Base-by-base conservation (phyloP, 2,797 vertebrate species). In the Sternotherus odoratus region DNA sequence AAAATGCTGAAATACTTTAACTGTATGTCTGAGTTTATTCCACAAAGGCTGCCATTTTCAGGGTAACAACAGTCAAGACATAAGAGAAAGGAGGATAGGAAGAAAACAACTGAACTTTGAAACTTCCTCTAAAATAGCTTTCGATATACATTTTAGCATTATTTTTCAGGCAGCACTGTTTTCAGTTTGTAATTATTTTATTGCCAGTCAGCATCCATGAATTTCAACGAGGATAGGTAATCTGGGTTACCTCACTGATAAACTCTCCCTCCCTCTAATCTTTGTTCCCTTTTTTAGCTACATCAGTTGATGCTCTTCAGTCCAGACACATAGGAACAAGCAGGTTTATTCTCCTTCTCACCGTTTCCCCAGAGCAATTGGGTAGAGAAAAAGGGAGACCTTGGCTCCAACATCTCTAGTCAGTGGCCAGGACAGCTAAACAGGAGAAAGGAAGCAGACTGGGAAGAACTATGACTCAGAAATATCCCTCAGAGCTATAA, bases 91-190 rank as follows among this genome's bases (percentile, higher is more conserved):
- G 4, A 48, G 43, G 43, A 28, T 23, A 48, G 7, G 43, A 48
- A 46, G 1, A 95, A 96, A 91, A 87, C 17, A 85, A 24, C 39
- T 15, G 4, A 95, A 87, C 80, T 90, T 79, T n/a, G 60, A 69
- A n/a, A 5, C 46, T 57, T n/a, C 74, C 49, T 19, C 82, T 10
- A 54, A 87, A 94, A 53, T 77, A 60, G 48, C 23, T 86, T 66
- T 79, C 50, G 56, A 86, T 94, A 90, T 17, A 75, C n/a, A 50
- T 21, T 21, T 56, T 5, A 5, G 12, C 1, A 0, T 21, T 53
- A 5, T 81, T 49, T 79, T 26, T 33, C 49, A 77, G 53, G 63
- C 84, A 74, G 80, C 80, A 69, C 48, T 90, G 28, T n/a, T 85
- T 13, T 90, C n/a, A 60, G 69, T 86, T 91, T 66, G 48, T 81